phyloP scores from a whole-genome alignment of 2,888 invertebrate genomes.

The Cactoblastis cactorum region DNA sequence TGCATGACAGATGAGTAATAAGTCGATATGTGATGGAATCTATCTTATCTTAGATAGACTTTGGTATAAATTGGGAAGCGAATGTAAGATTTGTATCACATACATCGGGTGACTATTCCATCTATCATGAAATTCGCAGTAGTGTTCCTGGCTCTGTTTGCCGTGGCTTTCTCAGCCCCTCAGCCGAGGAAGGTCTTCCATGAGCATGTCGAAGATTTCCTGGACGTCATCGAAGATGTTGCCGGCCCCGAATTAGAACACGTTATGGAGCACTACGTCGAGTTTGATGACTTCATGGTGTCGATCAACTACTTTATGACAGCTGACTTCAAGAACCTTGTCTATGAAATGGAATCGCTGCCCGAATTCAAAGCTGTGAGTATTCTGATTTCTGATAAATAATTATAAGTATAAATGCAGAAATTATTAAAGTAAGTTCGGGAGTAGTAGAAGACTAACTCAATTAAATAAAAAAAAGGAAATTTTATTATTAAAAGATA shows the following conservation, averaged over 20 bases:
- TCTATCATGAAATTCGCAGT: slow-evolving; percentile 44
- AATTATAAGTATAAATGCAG: neutral
- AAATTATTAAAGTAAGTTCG: neutral
- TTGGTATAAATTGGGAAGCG: slow-evolving; percentile 31
- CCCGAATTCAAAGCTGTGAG: slow-evolving; percentile 61
- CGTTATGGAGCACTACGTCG: slow-evolving; percentile 38
- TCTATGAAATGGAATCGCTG: slow-evolving; percentile 55
- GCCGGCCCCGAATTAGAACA: slow-evolving; percentile 32
- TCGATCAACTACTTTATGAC: slow-evolving; percentile 42
- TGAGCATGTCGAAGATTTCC: slow-evolving; percentile 55
- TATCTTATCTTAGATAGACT: slow-evolving; percentile 15
- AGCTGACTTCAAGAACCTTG: slow-evolving; percentile 44
- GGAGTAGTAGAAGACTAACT: too few species aligned
- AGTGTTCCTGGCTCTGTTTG: slow-evolving; percentile 37
- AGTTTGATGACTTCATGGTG: slow-evolving; percentile 47
- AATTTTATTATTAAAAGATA: too few species aligned
- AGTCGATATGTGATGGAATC: slow-evolving; percentile 1
- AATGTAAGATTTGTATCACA: slow-evolving; percentile 19
- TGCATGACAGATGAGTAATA: slow-evolving; percentile 1
- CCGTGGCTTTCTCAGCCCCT: slow-evolving; percentile 43
- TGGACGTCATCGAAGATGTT: slow-evolving; percentile 40
- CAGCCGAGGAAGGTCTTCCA: slow-evolving; percentile 56
- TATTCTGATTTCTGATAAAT: slow-evolving; percentile 15
- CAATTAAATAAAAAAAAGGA: too few species aligned
- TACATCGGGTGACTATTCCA: slow-evolving; percentile 21